phyloP scores from a whole-genome alignment of 1,140 invertebrate species.

The Pinna nobilis region DNA sequence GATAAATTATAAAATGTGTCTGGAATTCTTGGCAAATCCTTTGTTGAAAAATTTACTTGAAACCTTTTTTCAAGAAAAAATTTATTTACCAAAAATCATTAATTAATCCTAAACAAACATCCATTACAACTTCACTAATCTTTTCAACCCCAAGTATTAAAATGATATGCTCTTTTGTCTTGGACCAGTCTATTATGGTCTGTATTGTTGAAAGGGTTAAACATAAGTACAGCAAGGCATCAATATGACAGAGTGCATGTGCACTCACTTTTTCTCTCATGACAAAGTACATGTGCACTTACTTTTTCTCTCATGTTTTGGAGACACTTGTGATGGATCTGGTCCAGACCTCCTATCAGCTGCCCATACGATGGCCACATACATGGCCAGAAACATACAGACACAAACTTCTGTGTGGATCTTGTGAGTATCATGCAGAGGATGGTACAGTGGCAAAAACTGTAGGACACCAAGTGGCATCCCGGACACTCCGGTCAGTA shows the following conservation, averaged over 20 bases:
- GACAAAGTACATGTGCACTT: not conserved
- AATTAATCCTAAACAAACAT: not conserved
- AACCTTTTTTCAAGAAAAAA: too few species aligned
- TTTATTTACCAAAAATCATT: too few species aligned
- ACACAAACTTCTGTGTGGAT: slow-evolving; percentile 85
- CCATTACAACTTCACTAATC: too few species aligned
- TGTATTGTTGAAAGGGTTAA: too few species aligned
- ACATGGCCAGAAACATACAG: slow-evolving; percentile 78
- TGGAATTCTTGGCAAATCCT: too few species aligned
- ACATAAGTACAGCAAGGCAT: not conserved
- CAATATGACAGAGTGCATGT: not conserved
- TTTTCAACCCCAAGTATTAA: too few species aligned
- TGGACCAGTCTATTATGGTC: too few species aligned
- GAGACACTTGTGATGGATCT: slow-evolving; percentile 6
- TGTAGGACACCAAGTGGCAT: slow-evolving; percentile 83
- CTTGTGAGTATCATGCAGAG: slow-evolving; percentile 81
- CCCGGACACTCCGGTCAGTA: slow-evolving; percentile 79
- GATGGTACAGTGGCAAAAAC: slow-evolving; percentile 85
- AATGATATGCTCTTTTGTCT: too few species aligned
- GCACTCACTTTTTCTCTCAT: not conserved
- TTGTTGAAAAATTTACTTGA: too few species aligned
- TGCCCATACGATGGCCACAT: slow-evolving; percentile 76
- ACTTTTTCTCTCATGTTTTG: slow-evolving; percentile 12
- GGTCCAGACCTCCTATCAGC: slow-evolving; percentile 51
- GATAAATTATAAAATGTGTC: too few species aligned